Conservation (phyloP, 2,888 invertebrate genomes). For the Bombylius major region DNA sequence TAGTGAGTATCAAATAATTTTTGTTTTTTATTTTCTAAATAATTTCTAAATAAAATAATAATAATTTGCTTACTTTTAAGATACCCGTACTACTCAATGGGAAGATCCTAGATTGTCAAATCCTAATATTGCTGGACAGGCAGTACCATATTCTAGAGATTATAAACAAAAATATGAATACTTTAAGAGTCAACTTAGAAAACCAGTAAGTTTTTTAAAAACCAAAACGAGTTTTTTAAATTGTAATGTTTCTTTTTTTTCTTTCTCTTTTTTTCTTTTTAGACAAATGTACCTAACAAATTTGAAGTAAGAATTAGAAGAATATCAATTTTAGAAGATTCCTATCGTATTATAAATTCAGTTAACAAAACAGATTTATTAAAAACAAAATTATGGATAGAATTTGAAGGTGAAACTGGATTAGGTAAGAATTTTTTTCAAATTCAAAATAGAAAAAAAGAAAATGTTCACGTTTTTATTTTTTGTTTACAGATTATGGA, state of each 20-base stretch:
- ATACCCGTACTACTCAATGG: constrained; percentile 95
- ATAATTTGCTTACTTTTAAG: constrained; percentile 45
- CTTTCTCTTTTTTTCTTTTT: constrained; percentile 26
- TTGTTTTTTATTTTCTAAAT: neutral
- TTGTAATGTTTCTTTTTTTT: no score
- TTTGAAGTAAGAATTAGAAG: constrained; percentile 92
- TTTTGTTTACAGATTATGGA: constrained; percentile 67
- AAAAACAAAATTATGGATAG: constrained; percentile 97
- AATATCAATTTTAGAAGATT: constrained; percentile 89
- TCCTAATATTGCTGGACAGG: constrained; percentile 93
- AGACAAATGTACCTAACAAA: constrained; percentile 95
- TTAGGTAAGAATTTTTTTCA: constrained; percentile 37
- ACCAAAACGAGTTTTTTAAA: neutral
- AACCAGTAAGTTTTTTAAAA: constrained; percentile 52
- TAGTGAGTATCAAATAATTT: constrained; percentile 48
- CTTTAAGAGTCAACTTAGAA: constrained; percentile 89
- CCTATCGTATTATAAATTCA: constrained; percentile 86
- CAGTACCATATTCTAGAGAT: constrained; percentile 96
- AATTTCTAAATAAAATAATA: no score
- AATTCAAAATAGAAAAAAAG: neutral
- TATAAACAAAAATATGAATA: constrained; percentile 99
- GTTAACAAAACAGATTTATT: constrained; percentile 83
- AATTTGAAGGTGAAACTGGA: constrained; percentile 96
- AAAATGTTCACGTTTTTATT: neutral
- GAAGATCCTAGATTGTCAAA: constrained; percentile 95